Evolutionary conservation across 1,140 invertebrate genomes (phyloP).

Genomic region (Chlorops oryzae): DNA sequence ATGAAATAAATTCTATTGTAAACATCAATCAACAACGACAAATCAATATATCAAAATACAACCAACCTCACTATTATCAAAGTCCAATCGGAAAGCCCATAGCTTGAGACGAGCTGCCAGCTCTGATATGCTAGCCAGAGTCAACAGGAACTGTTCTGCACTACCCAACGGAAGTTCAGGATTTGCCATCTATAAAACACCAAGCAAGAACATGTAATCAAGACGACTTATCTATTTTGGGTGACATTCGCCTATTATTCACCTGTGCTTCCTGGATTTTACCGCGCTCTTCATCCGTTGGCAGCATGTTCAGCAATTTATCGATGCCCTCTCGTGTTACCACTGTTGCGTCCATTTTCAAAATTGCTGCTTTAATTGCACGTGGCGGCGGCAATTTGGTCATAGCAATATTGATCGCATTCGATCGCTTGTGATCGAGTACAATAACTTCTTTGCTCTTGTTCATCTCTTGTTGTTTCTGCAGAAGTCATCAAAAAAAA

Average conservation of each 20-base stretch:
- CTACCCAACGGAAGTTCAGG: constrained; percentile 93
- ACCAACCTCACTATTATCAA: constrained; percentile 93
- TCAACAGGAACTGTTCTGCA: constrained; percentile 96
- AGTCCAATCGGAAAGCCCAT: constrained; percentile 98
- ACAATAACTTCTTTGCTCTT: constrained; percentile 96
- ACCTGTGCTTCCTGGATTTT: constrained; percentile 92
- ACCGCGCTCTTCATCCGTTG: constrained; percentile 91
- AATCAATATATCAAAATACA: no score
- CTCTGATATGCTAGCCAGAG: constrained; percentile 91
- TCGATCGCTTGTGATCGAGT: constrained; percentile 94
- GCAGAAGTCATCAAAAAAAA: no score
- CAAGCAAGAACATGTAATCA: background rate
- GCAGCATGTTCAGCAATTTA: constrained; percentile 96
- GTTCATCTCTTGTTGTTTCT: constrained; percentile 89
- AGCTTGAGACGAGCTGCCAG: constrained; percentile 89
- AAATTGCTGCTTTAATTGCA: constrained; percentile 95
- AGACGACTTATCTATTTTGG: no score
- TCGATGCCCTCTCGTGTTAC: constrained; percentile 98
- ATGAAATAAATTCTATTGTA: no score
- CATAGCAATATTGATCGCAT: constrained; percentile 99
- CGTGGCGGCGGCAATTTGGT: constrained; percentile 95
- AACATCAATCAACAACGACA: no score
- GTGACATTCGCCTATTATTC: background rate
- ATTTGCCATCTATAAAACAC: constrained; percentile 56
- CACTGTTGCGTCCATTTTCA: constrained; percentile 98